These are phyloP conservation scores for Xiphophorus couchianus DNA, from an alignment of 2,113 vertebrate species.

Conservation along the genomic window DNA sequence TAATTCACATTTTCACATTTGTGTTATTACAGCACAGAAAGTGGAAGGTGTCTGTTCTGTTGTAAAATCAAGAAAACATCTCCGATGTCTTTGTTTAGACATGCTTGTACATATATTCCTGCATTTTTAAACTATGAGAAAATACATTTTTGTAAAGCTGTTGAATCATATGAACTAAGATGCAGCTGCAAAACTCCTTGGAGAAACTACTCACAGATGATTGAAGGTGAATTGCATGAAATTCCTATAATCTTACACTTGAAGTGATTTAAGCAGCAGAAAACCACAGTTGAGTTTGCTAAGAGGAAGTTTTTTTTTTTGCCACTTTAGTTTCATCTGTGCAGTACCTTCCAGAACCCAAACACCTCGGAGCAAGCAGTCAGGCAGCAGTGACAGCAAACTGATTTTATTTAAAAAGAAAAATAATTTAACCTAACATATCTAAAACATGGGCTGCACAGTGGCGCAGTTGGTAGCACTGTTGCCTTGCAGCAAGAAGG, in stretches of 20 bases:
- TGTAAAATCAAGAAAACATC: neutral
- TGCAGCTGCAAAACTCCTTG: neutral
- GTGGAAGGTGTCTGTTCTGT: too few relatives aligned
- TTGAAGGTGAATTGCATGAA: neutral
- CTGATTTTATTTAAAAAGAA: neutral
- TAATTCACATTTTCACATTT: neutral
- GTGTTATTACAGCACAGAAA: neutral
- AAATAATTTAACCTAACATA: neutral
- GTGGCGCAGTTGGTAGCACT: too few relatives aligned
- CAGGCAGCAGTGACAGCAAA: neutral
- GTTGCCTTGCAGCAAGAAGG: too few relatives aligned
- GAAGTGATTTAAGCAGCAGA: neutral
- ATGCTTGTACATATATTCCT: neutral
- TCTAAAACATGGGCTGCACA: neutral
- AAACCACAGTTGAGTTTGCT: neutral
- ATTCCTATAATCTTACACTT: neutral
- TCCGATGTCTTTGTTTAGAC: neutral
- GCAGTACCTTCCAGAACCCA: neutral
- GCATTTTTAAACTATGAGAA: neutral
- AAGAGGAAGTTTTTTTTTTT: conserved; percentile 1
- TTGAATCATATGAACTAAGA: neutral
- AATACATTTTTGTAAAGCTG: neutral
- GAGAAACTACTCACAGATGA: neutral
- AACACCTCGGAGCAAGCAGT: neutral
- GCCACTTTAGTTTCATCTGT: neutral